A percentile compares a stretch with the other conserved stretches of the same genome.
Conservation (phyloP, 2,888 invertebrate species). For the Sepiola atlantica region DNA sequence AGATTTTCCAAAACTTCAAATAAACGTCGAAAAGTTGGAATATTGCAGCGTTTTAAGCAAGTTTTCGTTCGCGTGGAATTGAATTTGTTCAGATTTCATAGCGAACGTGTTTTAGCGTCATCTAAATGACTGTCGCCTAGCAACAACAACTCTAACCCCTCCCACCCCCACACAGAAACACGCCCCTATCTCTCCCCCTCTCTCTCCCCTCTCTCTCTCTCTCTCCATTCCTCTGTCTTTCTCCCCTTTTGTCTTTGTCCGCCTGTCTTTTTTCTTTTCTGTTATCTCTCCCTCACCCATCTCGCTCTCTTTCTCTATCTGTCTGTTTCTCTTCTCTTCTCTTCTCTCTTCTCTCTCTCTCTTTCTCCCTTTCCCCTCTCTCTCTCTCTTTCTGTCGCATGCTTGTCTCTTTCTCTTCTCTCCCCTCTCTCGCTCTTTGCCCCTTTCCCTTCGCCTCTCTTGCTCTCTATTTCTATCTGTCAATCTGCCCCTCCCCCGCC, state of each 20-base stretch:
- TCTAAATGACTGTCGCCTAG: background rate
- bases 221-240: background rate
- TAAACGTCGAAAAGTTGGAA: background rate
- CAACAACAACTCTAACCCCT: background rate
- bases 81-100: background rate
- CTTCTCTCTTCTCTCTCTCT: background rate
- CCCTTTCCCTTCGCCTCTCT: background rate
- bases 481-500: background rate
- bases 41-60: background rate
- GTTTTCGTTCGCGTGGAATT: background rate
- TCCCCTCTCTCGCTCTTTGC: background rate
- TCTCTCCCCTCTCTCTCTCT: background rate
- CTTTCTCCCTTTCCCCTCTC: too few relatives aligned
- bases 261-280: background rate
- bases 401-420: background rate
- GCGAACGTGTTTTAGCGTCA: background rate
- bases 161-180: background rate
- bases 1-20: background rate
- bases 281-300: background rate
- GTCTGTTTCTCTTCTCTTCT: background rate
- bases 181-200: background rate
- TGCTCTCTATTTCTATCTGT: background rate
- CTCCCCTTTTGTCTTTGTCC: background rate
- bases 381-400: background rate
- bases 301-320: background rate